Percentiles rank a stretch among this genome's conserved stretches.
Conservation (phyloP, 2,113 vertebrate genomes). For the Hydropotes inermis region DNA sequence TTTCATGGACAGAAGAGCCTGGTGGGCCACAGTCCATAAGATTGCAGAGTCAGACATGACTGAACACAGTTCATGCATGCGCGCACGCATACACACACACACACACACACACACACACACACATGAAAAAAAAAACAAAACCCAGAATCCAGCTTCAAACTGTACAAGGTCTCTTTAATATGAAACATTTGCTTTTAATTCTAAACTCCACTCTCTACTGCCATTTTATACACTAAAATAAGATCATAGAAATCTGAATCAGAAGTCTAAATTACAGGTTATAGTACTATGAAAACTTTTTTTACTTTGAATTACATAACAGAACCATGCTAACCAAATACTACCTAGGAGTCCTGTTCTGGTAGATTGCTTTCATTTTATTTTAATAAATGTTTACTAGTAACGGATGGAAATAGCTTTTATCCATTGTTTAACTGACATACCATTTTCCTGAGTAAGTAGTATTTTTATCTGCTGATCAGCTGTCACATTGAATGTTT, state of each 20-base stretch:
- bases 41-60: neutral
- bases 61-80: neutral
- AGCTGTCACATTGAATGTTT: neutral
- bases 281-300: neutral
- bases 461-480: neutral
- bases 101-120: neutral
- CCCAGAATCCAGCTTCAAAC: neutral
- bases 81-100: rapidly evolving
- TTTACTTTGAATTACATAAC: neutral
- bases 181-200: neutral
- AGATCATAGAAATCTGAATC: neutral
- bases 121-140: neutral
- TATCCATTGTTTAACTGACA: neutral
- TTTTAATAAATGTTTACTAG: neutral
- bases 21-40: neutral
- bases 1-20: neutral
- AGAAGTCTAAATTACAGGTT: neutral
- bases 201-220: neutral
- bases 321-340: neutral
- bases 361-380: neutral
- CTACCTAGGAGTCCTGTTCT: neutral
- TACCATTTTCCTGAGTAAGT: neutral
- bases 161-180: neutral
- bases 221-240: neutral
- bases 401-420: neutral